Percentiles rank a stretch among this genome's conserved stretches.
phyloP scores from a whole-genome alignment of 2,888 invertebrate genomes.

The Amaurobius ferox region DNA sequence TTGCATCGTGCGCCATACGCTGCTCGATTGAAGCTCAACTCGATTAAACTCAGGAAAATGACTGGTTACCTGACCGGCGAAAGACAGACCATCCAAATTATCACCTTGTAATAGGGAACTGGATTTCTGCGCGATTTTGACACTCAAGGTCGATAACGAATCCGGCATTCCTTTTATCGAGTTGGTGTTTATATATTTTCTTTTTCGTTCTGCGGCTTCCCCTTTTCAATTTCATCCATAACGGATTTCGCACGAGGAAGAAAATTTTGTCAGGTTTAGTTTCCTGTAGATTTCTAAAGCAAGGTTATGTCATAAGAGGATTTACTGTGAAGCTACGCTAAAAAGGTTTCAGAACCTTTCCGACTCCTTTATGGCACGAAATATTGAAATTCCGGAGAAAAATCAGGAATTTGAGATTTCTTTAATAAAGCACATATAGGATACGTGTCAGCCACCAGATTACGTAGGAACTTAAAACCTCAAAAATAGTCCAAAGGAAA shows the following conservation, averaged over 20 bases:
- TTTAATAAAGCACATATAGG: too few species aligned
- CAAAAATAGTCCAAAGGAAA: too few species aligned
- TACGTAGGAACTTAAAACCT: too few species aligned
- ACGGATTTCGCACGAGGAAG: background rate
- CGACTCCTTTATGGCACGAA: too few species aligned
- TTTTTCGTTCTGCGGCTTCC: background rate
- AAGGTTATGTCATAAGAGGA: too few species aligned
- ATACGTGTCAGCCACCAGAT: too few species aligned
- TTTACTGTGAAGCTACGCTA: too few species aligned
- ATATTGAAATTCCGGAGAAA: too few species aligned
- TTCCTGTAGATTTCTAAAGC: background rate
- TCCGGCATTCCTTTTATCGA: background rate
- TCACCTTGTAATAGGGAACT: background rate
- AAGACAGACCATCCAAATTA: constrained; percentile 15
- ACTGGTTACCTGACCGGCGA: background rate
- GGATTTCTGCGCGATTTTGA: background rate
- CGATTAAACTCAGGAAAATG: background rate
- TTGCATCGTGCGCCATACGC: background rate
- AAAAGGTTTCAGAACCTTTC: too few species aligned
- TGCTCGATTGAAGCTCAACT: background rate
- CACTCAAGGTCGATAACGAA: constrained; percentile 5
- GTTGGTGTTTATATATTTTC: background rate
- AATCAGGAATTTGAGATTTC: too few species aligned
- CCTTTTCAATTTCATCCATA: background rate
- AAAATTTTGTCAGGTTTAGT: background rate